phyloP scores from a whole-genome alignment of 1,140 invertebrate species.

The Drosophila suzukii region DNA sequence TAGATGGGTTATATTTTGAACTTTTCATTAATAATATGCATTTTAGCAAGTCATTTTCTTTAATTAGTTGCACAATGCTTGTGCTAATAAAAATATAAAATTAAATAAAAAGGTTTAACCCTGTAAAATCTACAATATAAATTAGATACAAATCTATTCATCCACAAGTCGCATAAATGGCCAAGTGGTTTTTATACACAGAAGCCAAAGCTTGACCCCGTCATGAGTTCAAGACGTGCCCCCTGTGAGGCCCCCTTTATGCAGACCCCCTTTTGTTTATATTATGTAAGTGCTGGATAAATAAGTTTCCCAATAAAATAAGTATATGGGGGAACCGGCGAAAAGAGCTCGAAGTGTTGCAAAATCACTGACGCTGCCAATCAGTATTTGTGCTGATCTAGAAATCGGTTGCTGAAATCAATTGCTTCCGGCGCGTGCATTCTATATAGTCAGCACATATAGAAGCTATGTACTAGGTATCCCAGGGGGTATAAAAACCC shows the following conservation, averaged over 20 bases:
- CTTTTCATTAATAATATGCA: too few species aligned
- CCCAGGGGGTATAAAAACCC: constrained; percentile 50
- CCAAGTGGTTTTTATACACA: background rate
- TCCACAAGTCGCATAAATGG: background rate
- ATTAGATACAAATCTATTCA: too few species aligned
- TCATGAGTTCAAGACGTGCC: constrained; percentile 23
- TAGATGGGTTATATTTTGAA: too few species aligned
- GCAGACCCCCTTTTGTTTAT: background rate
- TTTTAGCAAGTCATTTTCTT: too few species aligned
- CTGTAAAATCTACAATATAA: too few species aligned
- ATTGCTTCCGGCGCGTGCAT: constrained; percentile 53
- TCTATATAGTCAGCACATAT: background rate
- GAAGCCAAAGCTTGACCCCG: constrained; percentile 1
- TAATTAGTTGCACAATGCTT: too few species aligned
- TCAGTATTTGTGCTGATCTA: constrained; percentile 15
- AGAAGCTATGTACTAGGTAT: background rate
- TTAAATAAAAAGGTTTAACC: too few species aligned
- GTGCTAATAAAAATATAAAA: too few species aligned
- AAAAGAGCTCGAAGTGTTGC: constrained; percentile 16
- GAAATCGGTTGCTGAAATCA: constrained; percentile 14
- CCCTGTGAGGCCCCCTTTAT: background rate
- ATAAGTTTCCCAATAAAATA: background rate
- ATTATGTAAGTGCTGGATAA: constrained; percentile 9
- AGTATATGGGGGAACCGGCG: too few species aligned
- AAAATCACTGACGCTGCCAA: constrained; percentile 2